Conservation (phyloP, 1,140 invertebrate species). For the Asbolus verrucosus region DNA sequence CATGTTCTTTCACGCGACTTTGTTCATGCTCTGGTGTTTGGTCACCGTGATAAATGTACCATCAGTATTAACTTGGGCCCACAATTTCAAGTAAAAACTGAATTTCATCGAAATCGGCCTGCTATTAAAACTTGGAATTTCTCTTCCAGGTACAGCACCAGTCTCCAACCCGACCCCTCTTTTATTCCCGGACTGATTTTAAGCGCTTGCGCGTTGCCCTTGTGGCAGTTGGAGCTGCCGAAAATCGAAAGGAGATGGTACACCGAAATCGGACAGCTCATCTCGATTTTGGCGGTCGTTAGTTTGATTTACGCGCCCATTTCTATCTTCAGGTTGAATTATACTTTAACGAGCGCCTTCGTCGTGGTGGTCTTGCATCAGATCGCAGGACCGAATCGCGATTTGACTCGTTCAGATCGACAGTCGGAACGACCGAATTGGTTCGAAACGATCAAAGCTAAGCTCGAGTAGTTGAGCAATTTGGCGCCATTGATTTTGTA, state of each 20-base stretch:
- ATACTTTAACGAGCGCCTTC: slow-evolving; percentile 68
- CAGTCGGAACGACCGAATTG: not conserved
- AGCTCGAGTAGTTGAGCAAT: slow-evolving; percentile 30
- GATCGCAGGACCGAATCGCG: slow-evolving; percentile 58
- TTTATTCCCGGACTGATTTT: slow-evolving; percentile 67
- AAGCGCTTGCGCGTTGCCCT: slow-evolving; percentile 65
- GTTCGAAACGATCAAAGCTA: slow-evolving; percentile 44
- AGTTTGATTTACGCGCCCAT: slow-evolving; percentile 69
- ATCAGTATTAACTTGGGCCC: slow-evolving; percentile 72
- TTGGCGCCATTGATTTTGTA: too few species aligned
- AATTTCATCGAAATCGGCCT: not conserved
- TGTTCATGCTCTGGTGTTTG: slow-evolving; percentile 71
- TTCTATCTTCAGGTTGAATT: slow-evolving; percentile 70
- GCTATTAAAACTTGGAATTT: not conserved
- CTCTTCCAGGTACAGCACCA: slow-evolving; percentile 65
- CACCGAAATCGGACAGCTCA: slow-evolving; percentile 65
- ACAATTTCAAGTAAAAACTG: slow-evolving; percentile 71
- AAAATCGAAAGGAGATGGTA: slow-evolving; percentile 67
- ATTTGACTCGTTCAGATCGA: not conserved
- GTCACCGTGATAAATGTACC: slow-evolving; percentile 70
- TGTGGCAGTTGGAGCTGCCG: slow-evolving; percentile 70
- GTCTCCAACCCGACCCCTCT: slow-evolving; percentile 68
- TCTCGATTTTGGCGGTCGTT: slow-evolving; percentile 67
- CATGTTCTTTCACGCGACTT: slow-evolving; percentile 72
- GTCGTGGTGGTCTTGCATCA: slow-evolving; percentile 70